These are phyloP conservation scores for Riptortus pedestris DNA, from an alignment of 1,140 invertebrate species.

Conservation along the genomic window DNA sequence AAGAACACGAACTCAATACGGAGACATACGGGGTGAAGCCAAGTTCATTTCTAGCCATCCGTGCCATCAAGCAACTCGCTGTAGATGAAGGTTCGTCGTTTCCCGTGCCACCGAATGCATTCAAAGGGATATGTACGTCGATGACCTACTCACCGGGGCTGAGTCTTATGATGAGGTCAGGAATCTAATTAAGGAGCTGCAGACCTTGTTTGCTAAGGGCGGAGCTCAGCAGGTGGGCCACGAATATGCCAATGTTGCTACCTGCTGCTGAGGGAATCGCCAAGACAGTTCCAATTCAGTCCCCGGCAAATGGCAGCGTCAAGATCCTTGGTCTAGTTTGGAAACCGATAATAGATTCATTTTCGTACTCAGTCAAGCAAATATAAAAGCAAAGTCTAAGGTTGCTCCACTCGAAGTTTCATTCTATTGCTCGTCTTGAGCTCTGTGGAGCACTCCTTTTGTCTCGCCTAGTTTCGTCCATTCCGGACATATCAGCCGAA, in stretches of 20 bases:
- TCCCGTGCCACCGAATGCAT: too few species aligned
- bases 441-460: too few species aligned
- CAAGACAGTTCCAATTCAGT: too few species aligned
- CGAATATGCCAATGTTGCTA: background rate
- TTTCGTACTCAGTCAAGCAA: too few species aligned
- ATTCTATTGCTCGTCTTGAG: background rate
- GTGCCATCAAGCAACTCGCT: too few species aligned
- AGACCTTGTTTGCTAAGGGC: background rate
- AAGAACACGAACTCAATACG: background rate
- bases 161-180: background rate
- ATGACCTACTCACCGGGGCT: background rate
- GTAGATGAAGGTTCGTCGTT: too few species aligned
- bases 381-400: too few species aligned
- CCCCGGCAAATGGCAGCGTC: too few species aligned
- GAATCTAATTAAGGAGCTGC: background rate
- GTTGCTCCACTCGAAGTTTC: background rate
- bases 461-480: background rate
- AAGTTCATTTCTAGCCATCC: background rate
- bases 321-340: background rate
- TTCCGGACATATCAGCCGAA: background rate
- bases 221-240: background rate
- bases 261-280: too few species aligned
- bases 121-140: too few species aligned
- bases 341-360: background rate
- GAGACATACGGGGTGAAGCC: background rate